These are phyloP conservation scores for Dinoponera quadriceps DNA, from an alignment of 1,140 invertebrate species.

Conservation along the genomic window DNA sequence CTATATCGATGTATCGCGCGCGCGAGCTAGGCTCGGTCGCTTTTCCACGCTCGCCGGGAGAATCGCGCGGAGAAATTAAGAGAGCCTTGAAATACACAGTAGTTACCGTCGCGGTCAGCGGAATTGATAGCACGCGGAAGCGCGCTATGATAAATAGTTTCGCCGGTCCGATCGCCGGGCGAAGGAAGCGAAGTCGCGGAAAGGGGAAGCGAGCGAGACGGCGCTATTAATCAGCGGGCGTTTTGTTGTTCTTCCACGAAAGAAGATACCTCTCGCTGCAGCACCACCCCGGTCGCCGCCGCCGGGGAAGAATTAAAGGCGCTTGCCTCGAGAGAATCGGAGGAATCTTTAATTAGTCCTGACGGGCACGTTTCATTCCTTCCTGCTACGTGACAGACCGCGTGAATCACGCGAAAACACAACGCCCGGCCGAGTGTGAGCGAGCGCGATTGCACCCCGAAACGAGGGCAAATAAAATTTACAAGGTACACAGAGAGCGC, in stretches of 20 bases:
- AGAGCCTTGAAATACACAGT: constrained; percentile 70
- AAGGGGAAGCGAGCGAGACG: constrained; percentile 41
- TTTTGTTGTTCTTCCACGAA: constrained; percentile 74
- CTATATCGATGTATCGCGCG: constrained; percentile 7
- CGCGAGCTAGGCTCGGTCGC: constrained; percentile 21
- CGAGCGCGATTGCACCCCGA: constrained; percentile 23
- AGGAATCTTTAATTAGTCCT: constrained; percentile 76
- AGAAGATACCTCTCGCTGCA: constrained; percentile 62
- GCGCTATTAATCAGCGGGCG: constrained; percentile 78
- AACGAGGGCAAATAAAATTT: constrained; percentile 53
- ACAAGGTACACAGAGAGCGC: constrained; percentile 38
- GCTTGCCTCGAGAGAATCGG: constrained; percentile 67
- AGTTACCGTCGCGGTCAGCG: constrained; percentile 73
- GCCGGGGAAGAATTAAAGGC: constrained; percentile 66
- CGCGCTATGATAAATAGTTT: constrained; percentile 77
- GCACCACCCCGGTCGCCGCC: not conserved
- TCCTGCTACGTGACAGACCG: constrained; percentile 47
- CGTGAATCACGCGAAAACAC: constrained; percentile 59
- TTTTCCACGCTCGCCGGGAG: constrained; percentile 28
- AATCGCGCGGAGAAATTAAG: constrained; percentile 71
- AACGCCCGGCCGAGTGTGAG: not conserved
- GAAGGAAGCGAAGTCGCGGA: constrained; percentile 53
- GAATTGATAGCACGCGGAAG: constrained; percentile 79
- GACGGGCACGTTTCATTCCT: constrained; percentile 58
- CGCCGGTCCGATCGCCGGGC: constrained; percentile 39